Percentiles rank a stretch among this genome's conserved stretches.
Conservation (phyloP, 2,888 invertebrate species). For the Acanthacorydalis orientalis region DNA sequence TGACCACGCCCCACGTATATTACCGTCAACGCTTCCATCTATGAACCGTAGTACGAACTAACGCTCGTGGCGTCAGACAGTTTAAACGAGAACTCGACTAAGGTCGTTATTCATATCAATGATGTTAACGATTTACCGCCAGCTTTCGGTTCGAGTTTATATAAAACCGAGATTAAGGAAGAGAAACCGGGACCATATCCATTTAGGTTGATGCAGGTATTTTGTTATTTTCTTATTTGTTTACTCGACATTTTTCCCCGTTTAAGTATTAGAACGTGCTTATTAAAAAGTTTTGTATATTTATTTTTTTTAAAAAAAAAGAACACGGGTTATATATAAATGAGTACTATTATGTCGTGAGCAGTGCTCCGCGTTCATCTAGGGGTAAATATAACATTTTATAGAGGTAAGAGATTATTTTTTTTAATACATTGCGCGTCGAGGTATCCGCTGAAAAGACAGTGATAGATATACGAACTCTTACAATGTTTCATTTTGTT, state of each 20-base stretch:
- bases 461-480: too few relatives aligned
- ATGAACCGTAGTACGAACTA: conserved; percentile 54
- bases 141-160: conserved; percentile 52
- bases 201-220: conserved; percentile 53
- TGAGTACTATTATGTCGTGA: too few relatives aligned
- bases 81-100: conserved; percentile 75
- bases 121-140: conserved; percentile 87
- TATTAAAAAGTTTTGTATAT: too few relatives aligned
- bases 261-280: too few relatives aligned
- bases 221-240: conserved; percentile 19
- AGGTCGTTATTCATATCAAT: conserved; percentile 62
- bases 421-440: too few relatives aligned
- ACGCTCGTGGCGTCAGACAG: conserved; percentile 81
- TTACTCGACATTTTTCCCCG: conserved; percentile 10
- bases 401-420: too few relatives aligned
- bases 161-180: conserved; percentile 57
- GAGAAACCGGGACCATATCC: conserved; percentile 58
- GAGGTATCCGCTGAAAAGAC: too few relatives aligned
- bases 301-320: too few relatives aligned
- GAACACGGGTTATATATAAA: too few relatives aligned
- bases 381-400: too few relatives aligned
- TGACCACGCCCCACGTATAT: background rate
- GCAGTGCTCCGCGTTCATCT: too few relatives aligned
- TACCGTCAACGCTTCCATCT: background rate
- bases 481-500: too few relatives aligned